Conservation (phyloP, 2,113 vertebrate genomes). For the Nothoprocta perdicaria region DNA sequence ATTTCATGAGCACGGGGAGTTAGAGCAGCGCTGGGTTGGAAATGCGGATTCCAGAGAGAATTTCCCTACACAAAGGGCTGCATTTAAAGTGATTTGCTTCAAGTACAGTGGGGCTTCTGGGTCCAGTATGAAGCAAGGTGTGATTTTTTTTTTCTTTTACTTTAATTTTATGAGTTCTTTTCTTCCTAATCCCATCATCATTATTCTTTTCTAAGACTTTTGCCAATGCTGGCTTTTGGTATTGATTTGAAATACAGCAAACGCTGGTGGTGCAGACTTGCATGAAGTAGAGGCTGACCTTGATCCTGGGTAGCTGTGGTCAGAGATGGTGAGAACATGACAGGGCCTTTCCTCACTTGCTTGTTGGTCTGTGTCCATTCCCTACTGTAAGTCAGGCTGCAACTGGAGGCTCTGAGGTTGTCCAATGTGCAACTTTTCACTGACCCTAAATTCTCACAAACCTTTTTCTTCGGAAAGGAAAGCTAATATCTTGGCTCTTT, state of each 20-base stretch:
- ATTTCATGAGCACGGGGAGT: background rate
- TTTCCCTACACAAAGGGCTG: background rate
- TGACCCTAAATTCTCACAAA: background rate
- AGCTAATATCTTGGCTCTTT: conserved; percentile 43
- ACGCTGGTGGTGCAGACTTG: conserved; percentile 4
- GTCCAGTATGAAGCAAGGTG: conserved; percentile 29
- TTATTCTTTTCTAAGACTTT: background rate
- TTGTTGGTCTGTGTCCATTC: background rate
- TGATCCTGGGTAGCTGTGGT: background rate
- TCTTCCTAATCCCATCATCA: conserved; percentile 18
- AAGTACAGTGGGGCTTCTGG: background rate
- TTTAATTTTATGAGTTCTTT: background rate
- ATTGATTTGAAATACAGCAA: background rate
- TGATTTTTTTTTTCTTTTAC: conserved; percentile 45
- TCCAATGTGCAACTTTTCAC: background rate
- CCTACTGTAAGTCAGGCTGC: background rate
- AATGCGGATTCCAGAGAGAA: conserved; percentile 10
- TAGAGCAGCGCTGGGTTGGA: background rate
- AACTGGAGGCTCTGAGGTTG: background rate
- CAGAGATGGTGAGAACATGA: background rate
- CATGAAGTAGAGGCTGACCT: background rate
- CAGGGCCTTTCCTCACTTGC: background rate
- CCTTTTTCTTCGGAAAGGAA: background rate
- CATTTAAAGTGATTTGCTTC: conserved; percentile 27
- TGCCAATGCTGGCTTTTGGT: background rate